Percentiles rank a stretch among this genome's conserved stretches.
Conservation (phyloP, 2,113 vertebrate genomes). For the Suricata suricatta region DNA sequence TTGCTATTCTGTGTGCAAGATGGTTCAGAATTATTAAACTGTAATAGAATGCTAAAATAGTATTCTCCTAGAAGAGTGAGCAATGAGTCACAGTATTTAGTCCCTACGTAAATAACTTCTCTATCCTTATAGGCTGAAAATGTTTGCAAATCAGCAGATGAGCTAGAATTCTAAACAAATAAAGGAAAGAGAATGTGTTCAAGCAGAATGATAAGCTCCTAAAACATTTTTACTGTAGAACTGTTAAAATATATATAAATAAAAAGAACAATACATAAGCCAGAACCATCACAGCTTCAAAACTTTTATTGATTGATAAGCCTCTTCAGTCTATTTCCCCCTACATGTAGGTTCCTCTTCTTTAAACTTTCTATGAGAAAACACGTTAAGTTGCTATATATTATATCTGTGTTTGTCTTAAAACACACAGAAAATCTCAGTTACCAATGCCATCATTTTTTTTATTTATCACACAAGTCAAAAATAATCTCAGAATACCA, state of each 20-base stretch:
- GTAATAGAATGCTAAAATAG: neutral
- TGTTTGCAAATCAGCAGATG: neutral
- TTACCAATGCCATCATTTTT: neutral
- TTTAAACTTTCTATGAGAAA: neutral
- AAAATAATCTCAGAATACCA: neutral
- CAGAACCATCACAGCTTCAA: neutral
- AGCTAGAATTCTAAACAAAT: neutral
- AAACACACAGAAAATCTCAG: neutral
- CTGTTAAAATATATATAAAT: neutral
- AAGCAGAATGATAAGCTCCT: neutral
- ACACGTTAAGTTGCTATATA: neutral
- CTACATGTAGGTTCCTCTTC: neutral
- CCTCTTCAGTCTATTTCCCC: neutral
- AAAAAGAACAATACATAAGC: neutral
- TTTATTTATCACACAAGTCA: neutral
- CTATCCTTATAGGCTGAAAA: neutral
- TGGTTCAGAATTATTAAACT: neutral
- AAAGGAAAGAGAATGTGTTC: neutral
- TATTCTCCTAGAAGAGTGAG: neutral
- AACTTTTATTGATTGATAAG: neutral
- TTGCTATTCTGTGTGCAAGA: neutral
- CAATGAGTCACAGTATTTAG: neutral
- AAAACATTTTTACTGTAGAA: neutral
- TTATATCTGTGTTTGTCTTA: neutral
- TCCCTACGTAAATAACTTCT: neutral